A percentile compares a stretch with the other conserved stretches of the same genome.
phyloP scores from a whole-genome alignment of 2,888 invertebrate genomes.

The Sesamia inferens region DNA sequence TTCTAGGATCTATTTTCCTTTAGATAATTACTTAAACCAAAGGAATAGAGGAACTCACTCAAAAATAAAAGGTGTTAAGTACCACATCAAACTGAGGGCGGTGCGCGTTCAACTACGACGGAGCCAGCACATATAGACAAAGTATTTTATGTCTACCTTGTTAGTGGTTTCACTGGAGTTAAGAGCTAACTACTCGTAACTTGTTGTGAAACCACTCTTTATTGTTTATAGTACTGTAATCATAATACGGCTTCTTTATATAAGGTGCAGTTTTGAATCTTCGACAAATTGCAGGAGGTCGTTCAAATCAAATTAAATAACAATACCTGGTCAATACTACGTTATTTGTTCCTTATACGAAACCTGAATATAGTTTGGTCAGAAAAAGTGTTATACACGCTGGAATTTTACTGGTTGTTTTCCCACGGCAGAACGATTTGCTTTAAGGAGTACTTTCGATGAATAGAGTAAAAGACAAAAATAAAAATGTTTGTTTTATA shows the following conservation, averaged over 20 bases:
- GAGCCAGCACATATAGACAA: slow-evolving; percentile 65
- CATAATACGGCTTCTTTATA: slow-evolving; percentile 5
- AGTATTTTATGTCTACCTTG: slow-evolving; percentile 59
- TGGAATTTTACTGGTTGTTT: too few species aligned
- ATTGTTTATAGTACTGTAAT: slow-evolving; percentile 36
- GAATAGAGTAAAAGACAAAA: too few species aligned
- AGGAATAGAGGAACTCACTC: slow-evolving; percentile 46
- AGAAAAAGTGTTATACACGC: too few species aligned
- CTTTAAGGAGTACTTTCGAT: too few species aligned
- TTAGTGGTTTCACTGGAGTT: slow-evolving; percentile 60
- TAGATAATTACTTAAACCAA: neutral
- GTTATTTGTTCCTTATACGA: too few species aligned
- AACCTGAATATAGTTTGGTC: too few species aligned
- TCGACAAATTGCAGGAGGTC: too few species aligned
- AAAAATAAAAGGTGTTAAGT: slow-evolving; percentile 53
- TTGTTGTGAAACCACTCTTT: slow-evolving; percentile 55
- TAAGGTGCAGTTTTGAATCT: too few species aligned
- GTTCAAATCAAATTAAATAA: too few species aligned
- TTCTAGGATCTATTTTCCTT: neutral
- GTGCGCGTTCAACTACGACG: slow-evolving; percentile 60
- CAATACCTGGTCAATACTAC: too few species aligned
- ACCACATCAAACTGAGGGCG: slow-evolving; percentile 53
- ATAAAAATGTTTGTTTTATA: too few species aligned
- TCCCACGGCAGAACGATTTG: too few species aligned
- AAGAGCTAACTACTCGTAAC: slow-evolving; percentile 49